phyloP scores from a whole-genome alignment of 2,113 vertebrate genomes.

The Saccopteryx bilineata region DNA sequence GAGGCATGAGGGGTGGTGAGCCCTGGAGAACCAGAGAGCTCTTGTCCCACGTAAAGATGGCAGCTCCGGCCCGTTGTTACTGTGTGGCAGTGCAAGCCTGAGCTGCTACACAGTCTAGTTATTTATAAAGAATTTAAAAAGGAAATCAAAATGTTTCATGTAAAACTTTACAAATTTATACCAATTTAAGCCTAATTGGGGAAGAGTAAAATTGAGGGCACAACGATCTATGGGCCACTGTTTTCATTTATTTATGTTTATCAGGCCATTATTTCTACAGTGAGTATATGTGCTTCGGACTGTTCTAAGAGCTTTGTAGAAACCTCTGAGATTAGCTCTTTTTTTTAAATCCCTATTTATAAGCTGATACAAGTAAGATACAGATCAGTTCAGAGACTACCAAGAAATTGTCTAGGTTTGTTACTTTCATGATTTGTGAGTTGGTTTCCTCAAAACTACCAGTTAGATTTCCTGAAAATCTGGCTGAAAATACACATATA shows the following conservation, averaged over 20 bases:
- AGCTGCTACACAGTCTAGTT: background rate
- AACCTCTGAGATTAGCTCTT: background rate
- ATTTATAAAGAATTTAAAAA: background rate
- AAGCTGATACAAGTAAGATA: background rate
- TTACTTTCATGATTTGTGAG: background rate
- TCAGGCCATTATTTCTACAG: background rate
- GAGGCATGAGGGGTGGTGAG: background rate
- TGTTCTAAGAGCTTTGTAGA: background rate
- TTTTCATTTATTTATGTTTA: slow-evolving; percentile 28
- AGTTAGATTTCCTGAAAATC: background rate
- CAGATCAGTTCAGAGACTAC: background rate
- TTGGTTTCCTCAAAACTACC: background rate
- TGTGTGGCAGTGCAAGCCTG: background rate
- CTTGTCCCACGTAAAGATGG: no score
- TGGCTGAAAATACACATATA: background rate
- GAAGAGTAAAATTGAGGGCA: background rate
- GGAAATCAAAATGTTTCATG: background rate
- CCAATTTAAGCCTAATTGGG: background rate
- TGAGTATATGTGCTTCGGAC: background rate
- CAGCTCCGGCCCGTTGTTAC: background rate
- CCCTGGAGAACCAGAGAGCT: background rate
- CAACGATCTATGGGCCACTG: background rate
- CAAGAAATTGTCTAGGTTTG: background rate
- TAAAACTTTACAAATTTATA: background rate
- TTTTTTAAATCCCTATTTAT: background rate